Evolutionary conservation across 2,113 vertebrate genomes (phyloP), one percentile per base, ranked within the genome.

Genomic region (Nycticryphes semicollaris): DNA sequence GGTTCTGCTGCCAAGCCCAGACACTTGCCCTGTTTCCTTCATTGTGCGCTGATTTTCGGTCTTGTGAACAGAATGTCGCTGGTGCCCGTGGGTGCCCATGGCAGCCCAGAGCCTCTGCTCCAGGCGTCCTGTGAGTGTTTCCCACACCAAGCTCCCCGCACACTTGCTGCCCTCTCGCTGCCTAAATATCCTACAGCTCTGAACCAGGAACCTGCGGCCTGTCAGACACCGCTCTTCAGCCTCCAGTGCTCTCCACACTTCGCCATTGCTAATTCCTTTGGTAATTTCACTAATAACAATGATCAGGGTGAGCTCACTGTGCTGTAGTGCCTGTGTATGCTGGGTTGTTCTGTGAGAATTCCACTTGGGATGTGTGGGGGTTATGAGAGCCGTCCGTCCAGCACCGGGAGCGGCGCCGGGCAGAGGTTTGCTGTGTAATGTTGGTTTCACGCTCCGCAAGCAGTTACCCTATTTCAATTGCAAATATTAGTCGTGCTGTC

Each of bases 261-360:
- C 70, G 75, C 84, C 87, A 39, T 93, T 67, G 67, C 82, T 94
- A 93, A 95, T 90, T 89, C 89, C 77, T 89, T 39, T 70, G 87
- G 84, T 87, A 94, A 96, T 89, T 94, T 86, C 10, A 27, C 91
- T 57, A 90, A 90, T 77, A 95, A 70, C 74, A 87, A 51, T 67
- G 88, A 90, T 73, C 82, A 63, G 0, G 0, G 91, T 27, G 68
- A 67, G 63, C 70, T 83, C 12, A 2, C 72, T 80, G 53, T 74
- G 74, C 86, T 80, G 56, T 22, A 24, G 66, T 9, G 39, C 6
- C 0, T 60, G 43, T 30, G 17, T 63, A 9, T 12, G 20, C 78
- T 10, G 39, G 28, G n/a, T 23, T 69, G 15, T 37, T 76, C 79
- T 11, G 1, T 7, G 37, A 7, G 14, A 23, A 66, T 74, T 67